Conservation (phyloP, 2,797 vertebrate species). For the Rachycentron canadum region DNA sequence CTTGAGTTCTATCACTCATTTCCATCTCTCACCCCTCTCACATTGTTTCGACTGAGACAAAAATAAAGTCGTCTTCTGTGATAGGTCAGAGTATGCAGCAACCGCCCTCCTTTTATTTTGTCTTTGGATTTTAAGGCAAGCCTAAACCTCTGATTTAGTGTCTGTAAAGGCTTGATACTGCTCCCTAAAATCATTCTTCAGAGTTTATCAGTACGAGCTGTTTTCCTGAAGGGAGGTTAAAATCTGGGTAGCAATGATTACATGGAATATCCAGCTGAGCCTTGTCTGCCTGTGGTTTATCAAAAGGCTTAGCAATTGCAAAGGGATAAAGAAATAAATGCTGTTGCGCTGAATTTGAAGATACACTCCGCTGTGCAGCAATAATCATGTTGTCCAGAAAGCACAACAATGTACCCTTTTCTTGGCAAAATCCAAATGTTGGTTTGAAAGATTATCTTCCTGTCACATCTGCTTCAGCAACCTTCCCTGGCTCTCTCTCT, state of each 20-base stretch:
- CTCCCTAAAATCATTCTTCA: slow-evolving; percentile 32
- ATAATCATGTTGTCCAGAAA: slow-evolving; percentile 7
- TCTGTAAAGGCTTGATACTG: slow-evolving; percentile 32
- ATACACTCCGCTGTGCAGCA: slow-evolving; percentile 9
- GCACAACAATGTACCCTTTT: not conserved
- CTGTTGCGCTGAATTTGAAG: slow-evolving; percentile 24
- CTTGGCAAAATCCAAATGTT: slow-evolving; percentile 1
- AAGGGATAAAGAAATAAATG: slow-evolving; percentile 46
- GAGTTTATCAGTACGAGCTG: slow-evolving; percentile 51
- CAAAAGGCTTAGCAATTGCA: slow-evolving; percentile 50
- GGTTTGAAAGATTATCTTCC: slow-evolving; percentile 12
- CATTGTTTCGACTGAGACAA: slow-evolving; percentile 36
- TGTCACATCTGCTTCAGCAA: not conserved
- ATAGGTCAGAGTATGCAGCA: slow-evolving; percentile 11
- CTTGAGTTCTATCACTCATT: slow-evolving; percentile 66
- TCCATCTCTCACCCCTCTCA: slow-evolving; percentile 57
- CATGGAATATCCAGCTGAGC: slow-evolving; percentile 59
- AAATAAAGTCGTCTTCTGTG: slow-evolving; percentile 43
- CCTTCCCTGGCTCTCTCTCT: not conserved
- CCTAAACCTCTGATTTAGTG: slow-evolving; percentile 39
- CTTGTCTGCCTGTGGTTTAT: slow-evolving; percentile 57
- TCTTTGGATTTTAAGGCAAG: not conserved
- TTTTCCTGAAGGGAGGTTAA: slow-evolving; percentile 62
- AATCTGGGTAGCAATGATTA: slow-evolving; percentile 65
- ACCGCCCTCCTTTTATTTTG: not conserved